Evolutionary conservation across 2,113 vertebrate genomes (phyloP), one percentile per base, ranked within the genome.

Genomic region (Hippocampus zosterae): DNA sequence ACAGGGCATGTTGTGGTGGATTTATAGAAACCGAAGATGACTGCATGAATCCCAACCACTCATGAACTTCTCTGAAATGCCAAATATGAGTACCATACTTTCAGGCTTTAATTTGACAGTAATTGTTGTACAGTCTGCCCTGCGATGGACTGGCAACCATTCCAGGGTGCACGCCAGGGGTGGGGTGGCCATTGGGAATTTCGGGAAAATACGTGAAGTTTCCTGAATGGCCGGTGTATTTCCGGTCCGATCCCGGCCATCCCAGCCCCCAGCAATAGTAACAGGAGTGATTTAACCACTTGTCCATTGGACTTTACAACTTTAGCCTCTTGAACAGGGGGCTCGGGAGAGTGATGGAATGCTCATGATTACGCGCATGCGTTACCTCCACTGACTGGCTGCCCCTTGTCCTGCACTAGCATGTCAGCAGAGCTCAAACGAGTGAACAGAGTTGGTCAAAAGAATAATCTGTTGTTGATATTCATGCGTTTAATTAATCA

Each of bases 1-100:
- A 81, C 88, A 90, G 88, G 89, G 90, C 90, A 91, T 88, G 87
- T 83, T 86, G 89, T 77, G 83, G 82, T 90, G 76, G 82, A 80
- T 88, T 87, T 84, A 87, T 87, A 76, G 79, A 80, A 84, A 76
- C 81, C 84, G 78, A 83, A 81, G 52, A 55, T 29, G 57, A 80
- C 72, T 88, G 85, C 83, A 88, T 88, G 87, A 27, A 44, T 25
- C 42, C 23, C 42, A 60, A 29, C 55, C 23, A 25, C 55, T 44
- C 42, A 44, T 12, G 21, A 13, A 64, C 62, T 12, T 7, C 11
- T 64, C 37, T 12, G 40, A 80, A 50, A 46, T 70, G 69, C 40
- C 56, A 74, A 78, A 76, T 60, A 75, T 23, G n/a, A 52, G 48
- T 21, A 18, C 21, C 7, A 52, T 7, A 7, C 16, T 52, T 52